phyloP scores from a whole-genome alignment of 2,888 invertebrate genomes.

The Oscheius onirici region DNA sequence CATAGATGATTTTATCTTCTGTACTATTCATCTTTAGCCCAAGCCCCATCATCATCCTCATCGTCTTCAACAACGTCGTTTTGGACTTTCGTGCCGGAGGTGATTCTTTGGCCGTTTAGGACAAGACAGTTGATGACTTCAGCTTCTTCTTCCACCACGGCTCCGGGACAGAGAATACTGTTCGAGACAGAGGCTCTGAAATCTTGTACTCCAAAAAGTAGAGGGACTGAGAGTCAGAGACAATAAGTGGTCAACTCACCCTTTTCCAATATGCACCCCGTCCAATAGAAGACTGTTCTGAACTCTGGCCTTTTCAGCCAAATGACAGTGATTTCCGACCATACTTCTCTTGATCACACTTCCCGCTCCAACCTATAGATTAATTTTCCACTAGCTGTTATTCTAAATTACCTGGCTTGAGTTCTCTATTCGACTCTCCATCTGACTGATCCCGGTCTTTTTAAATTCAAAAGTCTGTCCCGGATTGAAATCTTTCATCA shows the following conservation, averaged over 20 bases:
- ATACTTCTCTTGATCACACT: constrained; percentile 30
- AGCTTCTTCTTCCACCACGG: constrained; percentile 55
- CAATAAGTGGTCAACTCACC: constrained; percentile 38
- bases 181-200: constrained; percentile 57
- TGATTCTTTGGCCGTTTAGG: constrained; percentile 68
- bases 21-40: constrained; percentile 28
- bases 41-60: constrained; percentile 38
- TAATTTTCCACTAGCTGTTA: background rate
- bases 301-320: constrained; percentile 55
- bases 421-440: constrained; percentile 45
- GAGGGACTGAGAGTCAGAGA: too few species aligned
- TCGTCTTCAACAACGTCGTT: constrained; percentile 47
- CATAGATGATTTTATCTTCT: too few species aligned
- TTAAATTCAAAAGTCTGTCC: constrained; percentile 41
- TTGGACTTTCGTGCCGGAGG: constrained; percentile 59
- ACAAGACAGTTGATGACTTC: constrained; percentile 62
- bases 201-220: background rate
- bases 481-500: background rate
- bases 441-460: constrained; percentile 37
- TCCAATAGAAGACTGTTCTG: constrained; percentile 59
- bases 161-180: constrained; percentile 58
- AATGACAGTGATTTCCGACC: constrained; percentile 42
- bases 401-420: constrained; percentile 36
- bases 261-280: constrained; percentile 53
- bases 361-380: constrained; percentile 6